Base-by-base conservation (phyloP, 2,113 vertebrate species). In the Mustelus asterias region DNA sequence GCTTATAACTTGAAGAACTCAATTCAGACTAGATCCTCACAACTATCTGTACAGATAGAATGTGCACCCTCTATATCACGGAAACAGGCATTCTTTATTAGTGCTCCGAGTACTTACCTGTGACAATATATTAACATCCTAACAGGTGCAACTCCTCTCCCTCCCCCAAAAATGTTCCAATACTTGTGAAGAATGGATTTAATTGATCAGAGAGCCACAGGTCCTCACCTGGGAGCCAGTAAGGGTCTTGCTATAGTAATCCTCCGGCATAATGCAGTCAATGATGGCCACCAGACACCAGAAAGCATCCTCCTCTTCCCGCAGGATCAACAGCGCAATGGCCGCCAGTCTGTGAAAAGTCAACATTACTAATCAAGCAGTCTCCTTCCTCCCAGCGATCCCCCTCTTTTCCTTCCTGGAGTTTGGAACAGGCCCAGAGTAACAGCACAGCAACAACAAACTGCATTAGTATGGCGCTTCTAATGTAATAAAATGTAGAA, bases 281-380 rank as follows among this genome's bases (percentile, higher is more conserved):
- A 99, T 98, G 22, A 99, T 98, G 7, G 98, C 98, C 95, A 99
- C 98, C 65, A 99, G 97, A 96, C 98, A 99, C 98, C 99, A 99
- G 97, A 99, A 99, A 70, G 99, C 98, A 0, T 97, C 98, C 96
- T 99, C 99, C 67, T 99, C 99, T 37, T 97, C 98, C 96, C 98
- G 97, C 41, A 99, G 97, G 37, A 99, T 97, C 83, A 99, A 97
- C 10, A 99, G 98, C 16, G 98, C 98, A 0, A 99, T 96, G 96
- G 99, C 99, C 0, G 98, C 99, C 97, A 99, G 95, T 96, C 99
- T 99, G 97, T 22, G 89, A 96, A 1, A 96, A 24, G 60, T 96
- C 33, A 94, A 86, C 44, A 85, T 54, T 85, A 85, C 24, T 26
- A 1, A 29, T 41, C 9, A 3, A 89, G 22, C 13, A 44, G 4